Percentiles rank a stretch among this genome's conserved stretches.
phyloP scores from a whole-genome alignment of 2,113 vertebrate species.

The Periophthalmodon schlosseri region DNA sequence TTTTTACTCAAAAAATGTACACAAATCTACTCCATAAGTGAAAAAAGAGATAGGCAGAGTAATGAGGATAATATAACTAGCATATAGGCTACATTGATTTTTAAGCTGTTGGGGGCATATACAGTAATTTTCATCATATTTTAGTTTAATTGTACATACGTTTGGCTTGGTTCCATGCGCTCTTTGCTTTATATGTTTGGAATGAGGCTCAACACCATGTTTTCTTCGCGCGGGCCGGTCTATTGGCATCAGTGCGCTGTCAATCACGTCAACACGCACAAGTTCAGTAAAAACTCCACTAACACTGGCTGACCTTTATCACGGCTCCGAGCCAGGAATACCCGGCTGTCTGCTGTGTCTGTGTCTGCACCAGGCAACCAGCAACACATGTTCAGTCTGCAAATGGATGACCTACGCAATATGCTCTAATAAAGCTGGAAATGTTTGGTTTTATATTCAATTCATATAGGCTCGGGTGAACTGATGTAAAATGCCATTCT shows the following conservation, averaged over 20 bases:
- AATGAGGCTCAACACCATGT: constrained; percentile 9
- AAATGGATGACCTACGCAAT: constrained; percentile 6
- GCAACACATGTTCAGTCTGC: constrained; percentile 3
- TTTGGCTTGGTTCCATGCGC: constrained; percentile 12
- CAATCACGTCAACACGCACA: not conserved
- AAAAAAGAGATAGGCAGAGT: no score
- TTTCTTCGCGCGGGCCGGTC: constrained; percentile 1
- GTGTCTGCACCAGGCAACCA: constrained; percentile 1
- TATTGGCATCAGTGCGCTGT: not conserved
- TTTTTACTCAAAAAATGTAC: no score
- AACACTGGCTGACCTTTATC: constrained; percentile 7
- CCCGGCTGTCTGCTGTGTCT: not conserved
- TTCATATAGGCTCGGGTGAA: not conserved
- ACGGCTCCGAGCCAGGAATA: constrained; percentile 10
- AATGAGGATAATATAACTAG: no score
- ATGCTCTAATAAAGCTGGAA: not conserved
- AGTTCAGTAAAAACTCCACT: constrained; percentile 4
- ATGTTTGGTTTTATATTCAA: not conserved
- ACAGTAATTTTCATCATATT: constrained; percentile 1
- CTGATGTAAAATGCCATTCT: not conserved
- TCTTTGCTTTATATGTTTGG: constrained; percentile 1
- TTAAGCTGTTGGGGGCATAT: constrained; percentile 9
- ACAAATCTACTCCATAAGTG: no score
- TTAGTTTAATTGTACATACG: not conserved
- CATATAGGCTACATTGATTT: constrained; percentile 14